Base-by-base conservation (phyloP, 2,113 vertebrate species). In the Cygnus buccinator region DNA sequence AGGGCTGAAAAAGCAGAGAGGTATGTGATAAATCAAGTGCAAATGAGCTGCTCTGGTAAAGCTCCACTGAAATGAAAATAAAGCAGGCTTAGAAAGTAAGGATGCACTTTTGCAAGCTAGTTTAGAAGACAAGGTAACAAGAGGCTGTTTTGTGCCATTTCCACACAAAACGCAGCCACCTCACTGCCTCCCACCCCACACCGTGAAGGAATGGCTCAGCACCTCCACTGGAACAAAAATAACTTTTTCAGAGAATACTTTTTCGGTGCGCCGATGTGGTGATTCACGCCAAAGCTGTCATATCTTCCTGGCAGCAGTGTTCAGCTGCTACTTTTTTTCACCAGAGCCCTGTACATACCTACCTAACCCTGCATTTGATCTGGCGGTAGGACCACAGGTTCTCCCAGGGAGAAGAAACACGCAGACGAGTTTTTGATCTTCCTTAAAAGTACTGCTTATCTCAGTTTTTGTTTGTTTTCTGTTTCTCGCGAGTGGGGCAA, bases 401-500 rank as follows among this genome's bases (percentile, higher is more conserved):
- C 74, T 61, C 80, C 48, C 37, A 79, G 65, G 89, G 80, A 91
- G 80, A 94, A 93, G 77, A 84, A 96, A 87, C 65, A 73, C 9
- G 10, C 84, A 83, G 86, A n/a, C 7, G 9, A 85, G 87, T 87
- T 96, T 97, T 94, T 97, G 91, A 94, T 97, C 96, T 85, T 87
- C 68, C 87, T 77, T 77, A 81, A 93, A 93, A 94, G 75, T 21
- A 86, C 13, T 0, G 6, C 89, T 97, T 96, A 97, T 93, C 93
- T 94, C 87, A 86, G 80, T 65, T 87, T 79, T 79, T 97, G 83
- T 97, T 97, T 97, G 94, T 96, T 97, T 97, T 94, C 84, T 94
- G 84, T 72, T 95, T 93, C 82, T 89, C 0, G 44, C 62, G 89
- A 91, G 91, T 68, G 84, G 87, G 84, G 74, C 75, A 94, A 77